These are phyloP conservation scores for Drosophila prolongata DNA, from an alignment of 2,888 invertebrate species.

Conservation along the genomic window DNA sequence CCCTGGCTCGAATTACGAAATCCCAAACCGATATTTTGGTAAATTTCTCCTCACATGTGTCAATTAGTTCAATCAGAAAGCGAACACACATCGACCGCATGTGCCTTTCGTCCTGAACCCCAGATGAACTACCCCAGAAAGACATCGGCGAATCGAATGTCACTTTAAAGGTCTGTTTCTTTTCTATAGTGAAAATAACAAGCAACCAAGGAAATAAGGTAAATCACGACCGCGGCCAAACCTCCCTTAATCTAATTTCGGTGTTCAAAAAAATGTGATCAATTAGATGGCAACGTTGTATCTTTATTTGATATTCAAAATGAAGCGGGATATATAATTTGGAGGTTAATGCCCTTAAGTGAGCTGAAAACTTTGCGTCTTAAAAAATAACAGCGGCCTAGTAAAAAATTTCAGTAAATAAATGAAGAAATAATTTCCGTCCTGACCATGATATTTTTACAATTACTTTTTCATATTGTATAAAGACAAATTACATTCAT, in stretches of 20 bases:
- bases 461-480: neutral
- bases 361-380: too few relatives aligned
- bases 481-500: neutral
- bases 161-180: slow-evolving; percentile 36
- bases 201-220: slow-evolving; percentile 14
- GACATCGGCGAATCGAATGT: slow-evolving; percentile 37
- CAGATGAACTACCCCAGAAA: slow-evolving; percentile 19
- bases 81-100: slow-evolving; percentile 64
- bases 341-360: neutral
- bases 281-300: slow-evolving; percentile 46
- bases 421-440: too few relatives aligned
- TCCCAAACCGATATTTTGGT: slow-evolving; percentile 46
- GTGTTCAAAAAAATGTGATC: slow-evolving; percentile 42
- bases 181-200: slow-evolving; percentile 23
- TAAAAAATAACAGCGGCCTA: too few relatives aligned
- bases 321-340: neutral
- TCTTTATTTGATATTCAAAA: neutral
- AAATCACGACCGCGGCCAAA: slow-evolving; percentile 16
- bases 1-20: slow-evolving; percentile 51
- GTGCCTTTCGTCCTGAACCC: slow-evolving; percentile 42
- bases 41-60: slow-evolving; percentile 58
- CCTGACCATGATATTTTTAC: neutral
- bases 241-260: slow-evolving; percentile 9
- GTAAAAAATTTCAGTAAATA: too few relatives aligned
- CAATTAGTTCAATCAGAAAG: slow-evolving; percentile 77